Conservation (phyloP, 2,797 vertebrate species). For the Poecilia picta region DNA sequence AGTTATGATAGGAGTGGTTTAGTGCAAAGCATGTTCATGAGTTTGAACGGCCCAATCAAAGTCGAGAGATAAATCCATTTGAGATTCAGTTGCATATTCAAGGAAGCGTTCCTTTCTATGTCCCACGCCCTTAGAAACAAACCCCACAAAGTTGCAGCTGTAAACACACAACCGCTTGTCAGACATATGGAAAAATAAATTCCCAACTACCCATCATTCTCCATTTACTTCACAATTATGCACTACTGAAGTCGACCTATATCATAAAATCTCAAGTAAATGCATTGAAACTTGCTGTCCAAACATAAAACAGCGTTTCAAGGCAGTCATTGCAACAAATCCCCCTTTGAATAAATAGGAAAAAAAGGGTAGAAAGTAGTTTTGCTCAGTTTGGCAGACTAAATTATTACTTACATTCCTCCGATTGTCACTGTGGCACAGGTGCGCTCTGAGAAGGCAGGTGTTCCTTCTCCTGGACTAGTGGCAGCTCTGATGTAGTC, state of each 20-base stretch:
- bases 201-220: background rate
- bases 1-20: background rate
- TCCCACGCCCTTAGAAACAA: background rate
- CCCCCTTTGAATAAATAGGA: background rate
- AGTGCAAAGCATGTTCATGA: background rate
- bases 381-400: background rate
- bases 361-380: background rate
- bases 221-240: background rate
- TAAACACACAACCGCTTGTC: background rate
- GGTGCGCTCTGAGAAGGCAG: slow-evolving; percentile 93
- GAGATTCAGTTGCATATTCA: background rate
- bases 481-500: slow-evolving; percentile 97
- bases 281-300: background rate
- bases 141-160: background rate
- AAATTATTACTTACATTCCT: slow-evolving; percentile 89
- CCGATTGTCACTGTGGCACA: slow-evolving; percentile 96
- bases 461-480: slow-evolving; percentile 82
- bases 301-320: background rate
- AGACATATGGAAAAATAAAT: background rate
- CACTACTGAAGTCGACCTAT: background rate
- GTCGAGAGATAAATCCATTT: background rate
- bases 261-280: background rate
- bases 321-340: background rate
- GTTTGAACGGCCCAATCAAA: background rate
- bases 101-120: background rate